Percentiles rank a stretch among this genome's conserved stretches.
These are phyloP conservation scores for Ophion costatus DNA, from an alignment of 2,888 invertebrate genomes.

Conservation along the genomic window DNA sequence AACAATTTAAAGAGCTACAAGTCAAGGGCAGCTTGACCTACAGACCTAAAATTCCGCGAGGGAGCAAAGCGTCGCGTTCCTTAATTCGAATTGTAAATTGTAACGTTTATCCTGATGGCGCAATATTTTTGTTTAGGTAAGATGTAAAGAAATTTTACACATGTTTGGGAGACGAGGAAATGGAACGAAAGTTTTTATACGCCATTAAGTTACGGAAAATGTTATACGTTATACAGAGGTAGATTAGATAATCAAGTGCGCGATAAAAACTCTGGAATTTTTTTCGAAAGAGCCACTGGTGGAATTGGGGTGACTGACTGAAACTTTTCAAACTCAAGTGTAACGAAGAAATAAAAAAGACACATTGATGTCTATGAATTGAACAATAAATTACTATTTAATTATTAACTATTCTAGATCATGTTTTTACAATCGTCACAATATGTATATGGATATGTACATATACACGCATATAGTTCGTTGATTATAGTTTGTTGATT, in stretches of 20 bases:
- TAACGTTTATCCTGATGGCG: background rate
- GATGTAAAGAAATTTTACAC: background rate
- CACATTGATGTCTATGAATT: background rate
- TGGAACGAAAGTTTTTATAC: background rate
- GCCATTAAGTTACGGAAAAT: background rate
- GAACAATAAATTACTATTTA: conserved; percentile 42
- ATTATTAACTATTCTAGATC: conserved; percentile 33
- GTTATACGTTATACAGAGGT: background rate
- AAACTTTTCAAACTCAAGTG: background rate
- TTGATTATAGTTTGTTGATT: conserved; percentile 14
- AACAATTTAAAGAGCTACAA: background rate
- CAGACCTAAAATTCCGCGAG: background rate
- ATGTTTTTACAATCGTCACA: conserved; percentile 52
- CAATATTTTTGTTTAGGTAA: background rate
- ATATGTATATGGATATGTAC: background rate
- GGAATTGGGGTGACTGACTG: background rate
- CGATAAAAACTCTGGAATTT: background rate
- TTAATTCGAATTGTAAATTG: background rate
- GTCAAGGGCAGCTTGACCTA: background rate
- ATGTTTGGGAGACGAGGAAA: background rate
- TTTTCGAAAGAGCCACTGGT: background rate
- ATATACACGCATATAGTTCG: background rate
- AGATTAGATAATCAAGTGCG: background rate
- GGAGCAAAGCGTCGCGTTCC: background rate
- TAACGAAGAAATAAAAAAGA: background rate